phyloP scores from a whole-genome alignment of 2,888 invertebrate genomes.

The Trisateles emortualis region DNA sequence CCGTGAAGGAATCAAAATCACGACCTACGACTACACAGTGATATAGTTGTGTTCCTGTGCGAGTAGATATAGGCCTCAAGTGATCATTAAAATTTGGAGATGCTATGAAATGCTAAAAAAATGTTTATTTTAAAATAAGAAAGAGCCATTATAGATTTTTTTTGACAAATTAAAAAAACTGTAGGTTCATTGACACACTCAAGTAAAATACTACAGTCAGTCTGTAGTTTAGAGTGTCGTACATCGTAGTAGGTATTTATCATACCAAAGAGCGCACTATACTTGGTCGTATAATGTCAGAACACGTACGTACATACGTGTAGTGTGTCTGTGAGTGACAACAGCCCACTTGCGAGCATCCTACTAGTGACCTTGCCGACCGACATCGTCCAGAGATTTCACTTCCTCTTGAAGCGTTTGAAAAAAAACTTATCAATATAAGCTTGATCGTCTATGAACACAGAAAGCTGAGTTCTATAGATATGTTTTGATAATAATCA shows the following conservation, averaged over 20 bases:
- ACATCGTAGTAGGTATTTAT: not conserved
- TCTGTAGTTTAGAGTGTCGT: no score
- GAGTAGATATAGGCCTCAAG: no score
- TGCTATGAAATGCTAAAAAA: no score
- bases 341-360: constrained; percentile 81
- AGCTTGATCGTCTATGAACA: constrained; percentile 39
- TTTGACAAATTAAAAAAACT: no score
- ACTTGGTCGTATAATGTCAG: constrained; percentile 30
- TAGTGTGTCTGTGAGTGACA: constrained; percentile 50
- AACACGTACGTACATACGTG: constrained; percentile 36
- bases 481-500: constrained; percentile 1
- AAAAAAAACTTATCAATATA: constrained; percentile 48
- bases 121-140: no score
- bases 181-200: no score
- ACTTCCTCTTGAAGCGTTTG: constrained; percentile 70
- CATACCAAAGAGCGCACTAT: constrained; percentile 34
- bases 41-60: no score
- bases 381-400: constrained; percentile 78
- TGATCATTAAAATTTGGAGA: no score
- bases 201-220: no score
- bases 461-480: constrained; percentile 3
- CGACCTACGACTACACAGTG: no score
- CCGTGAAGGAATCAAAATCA: no score
- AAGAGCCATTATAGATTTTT: no score
- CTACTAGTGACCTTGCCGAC: constrained; percentile 83